These are phyloP conservation scores for Scrobipalpa costella DNA, from an alignment of 2,888 invertebrate genomes.

Conservation along the genomic window DNA sequence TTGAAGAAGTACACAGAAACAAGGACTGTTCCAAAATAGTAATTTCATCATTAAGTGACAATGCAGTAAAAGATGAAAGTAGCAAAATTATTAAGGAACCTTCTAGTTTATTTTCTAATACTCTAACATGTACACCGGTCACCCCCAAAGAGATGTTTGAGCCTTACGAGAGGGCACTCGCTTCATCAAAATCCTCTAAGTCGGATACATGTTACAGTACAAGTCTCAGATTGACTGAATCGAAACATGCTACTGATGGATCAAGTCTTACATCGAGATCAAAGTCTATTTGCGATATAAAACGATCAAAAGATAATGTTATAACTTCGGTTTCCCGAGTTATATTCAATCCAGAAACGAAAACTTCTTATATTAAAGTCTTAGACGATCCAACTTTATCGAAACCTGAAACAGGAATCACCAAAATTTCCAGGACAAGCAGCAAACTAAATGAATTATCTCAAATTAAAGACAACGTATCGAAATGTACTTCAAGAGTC, in stretches of 20 bases:
- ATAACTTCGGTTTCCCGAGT: neutral
- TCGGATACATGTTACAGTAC: neutral
- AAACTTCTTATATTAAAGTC: neutral
- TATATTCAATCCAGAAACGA: neutral
- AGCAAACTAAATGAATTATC: neutral
- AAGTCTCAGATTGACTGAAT: neutral
- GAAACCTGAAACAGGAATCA: neutral
- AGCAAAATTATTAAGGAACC: neutral
- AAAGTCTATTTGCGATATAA: neutral
- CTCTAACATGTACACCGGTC: neutral
- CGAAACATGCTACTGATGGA: neutral
- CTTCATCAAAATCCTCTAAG: slow-evolving; percentile 1
- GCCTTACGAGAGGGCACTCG: neutral
- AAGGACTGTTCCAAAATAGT: neutral
- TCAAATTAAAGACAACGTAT: neutral
- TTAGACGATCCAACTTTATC: neutral
- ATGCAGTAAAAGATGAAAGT: neutral
- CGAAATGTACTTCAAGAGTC: neutral
- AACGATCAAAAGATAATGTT: neutral
- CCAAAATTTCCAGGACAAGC: neutral
- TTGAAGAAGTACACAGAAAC: neutral
- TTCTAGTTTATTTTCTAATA: slow-evolving; percentile 9
- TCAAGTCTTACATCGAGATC: neutral
- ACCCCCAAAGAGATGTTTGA: slow-evolving; percentile 2
- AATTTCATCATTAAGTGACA: neutral